Percentiles rank a stretch among this genome's conserved stretches.
These are phyloP conservation scores for Aleadryas rufinucha DNA, from an alignment of 2,113 vertebrate species.

Conservation along the genomic window DNA sequence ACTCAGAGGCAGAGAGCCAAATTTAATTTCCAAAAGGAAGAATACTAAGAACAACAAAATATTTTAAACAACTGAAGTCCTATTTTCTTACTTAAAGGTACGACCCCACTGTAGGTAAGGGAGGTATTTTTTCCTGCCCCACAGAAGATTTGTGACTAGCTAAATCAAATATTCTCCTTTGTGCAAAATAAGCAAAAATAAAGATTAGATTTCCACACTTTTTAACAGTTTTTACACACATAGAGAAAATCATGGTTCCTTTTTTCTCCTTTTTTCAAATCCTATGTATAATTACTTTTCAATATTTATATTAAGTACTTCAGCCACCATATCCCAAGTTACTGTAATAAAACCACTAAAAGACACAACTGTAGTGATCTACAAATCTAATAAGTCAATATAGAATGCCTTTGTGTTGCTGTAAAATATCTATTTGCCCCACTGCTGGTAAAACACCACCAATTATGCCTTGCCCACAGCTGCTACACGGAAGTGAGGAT, in stretches of 20 bases:
- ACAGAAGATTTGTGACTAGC: neutral
- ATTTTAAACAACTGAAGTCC: neutral
- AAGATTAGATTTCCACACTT: neutral
- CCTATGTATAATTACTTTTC: neutral
- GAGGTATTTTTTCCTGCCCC: neutral
- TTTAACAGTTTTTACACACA: neutral
- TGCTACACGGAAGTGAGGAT: accelerated
- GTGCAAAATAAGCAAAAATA: neutral
- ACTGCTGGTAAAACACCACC: neutral
- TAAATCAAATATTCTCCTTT: neutral
- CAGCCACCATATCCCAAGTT: neutral
- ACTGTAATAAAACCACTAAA: neutral
- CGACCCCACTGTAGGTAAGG: neutral
- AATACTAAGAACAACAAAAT: neutral
- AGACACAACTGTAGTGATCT: neutral
- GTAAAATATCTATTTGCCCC: neutral
- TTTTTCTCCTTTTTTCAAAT: neutral
- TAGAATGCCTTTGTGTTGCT: neutral
- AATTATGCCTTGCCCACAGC: neutral
- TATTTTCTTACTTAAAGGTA: neutral
- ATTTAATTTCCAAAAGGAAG: neutral
- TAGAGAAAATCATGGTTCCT: neutral
- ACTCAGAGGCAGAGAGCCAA: neutral
- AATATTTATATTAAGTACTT: neutral
- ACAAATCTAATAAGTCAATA: neutral